Evolutionary conservation across 1,140 invertebrate genomes (phyloP).

Genomic region (Drosophila pandora): DNA sequence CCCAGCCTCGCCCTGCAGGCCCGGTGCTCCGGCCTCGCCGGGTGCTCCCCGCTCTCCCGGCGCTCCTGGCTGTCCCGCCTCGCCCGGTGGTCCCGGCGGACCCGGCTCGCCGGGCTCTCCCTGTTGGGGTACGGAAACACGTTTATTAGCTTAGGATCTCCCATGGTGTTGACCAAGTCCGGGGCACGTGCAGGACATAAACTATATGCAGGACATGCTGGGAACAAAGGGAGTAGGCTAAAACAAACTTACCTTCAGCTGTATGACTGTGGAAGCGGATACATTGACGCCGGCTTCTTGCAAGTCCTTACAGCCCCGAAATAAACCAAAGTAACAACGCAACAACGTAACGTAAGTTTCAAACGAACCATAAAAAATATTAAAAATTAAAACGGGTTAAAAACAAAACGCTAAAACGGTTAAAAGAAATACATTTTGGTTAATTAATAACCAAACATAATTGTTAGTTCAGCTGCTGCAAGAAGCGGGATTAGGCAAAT

Average conservation of each 20-base stretch:
- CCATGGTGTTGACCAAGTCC: conserved; percentile 17
- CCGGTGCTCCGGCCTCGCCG: conserved; percentile 85
- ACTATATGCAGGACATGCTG: conserved; percentile 42
- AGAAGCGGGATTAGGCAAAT: conserved; percentile 46
- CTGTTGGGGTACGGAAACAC: conserved; percentile 84
- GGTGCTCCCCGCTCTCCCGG: conserved; percentile 90
- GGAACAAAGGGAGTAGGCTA: conserved; percentile 8
- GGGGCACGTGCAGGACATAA: conserved; percentile 38
- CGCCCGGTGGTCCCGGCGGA: conserved; percentile 93
- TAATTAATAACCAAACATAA: conserved; percentile 40
- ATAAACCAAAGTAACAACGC: conserved; percentile 29
- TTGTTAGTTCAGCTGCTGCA: conserved; percentile 56
- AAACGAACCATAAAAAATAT: conserved; percentile 47
- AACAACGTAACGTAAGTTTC: conserved; percentile 18
- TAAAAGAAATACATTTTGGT: conserved; percentile 11
- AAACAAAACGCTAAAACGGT: conserved; percentile 13
- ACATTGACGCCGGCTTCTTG: conserved; percentile 95
- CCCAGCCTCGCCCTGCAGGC: conserved; percentile 84
- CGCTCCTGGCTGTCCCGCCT: conserved; percentile 91
- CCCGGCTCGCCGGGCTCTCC: conserved; percentile 96
- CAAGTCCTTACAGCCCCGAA: conserved; percentile 88
- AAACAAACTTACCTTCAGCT: conserved; percentile 91
- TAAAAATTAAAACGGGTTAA: conserved; percentile 48
- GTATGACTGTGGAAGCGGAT: conserved; percentile 93
- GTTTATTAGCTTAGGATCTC: conserved; percentile 56